Evolutionary conservation across 1,140 invertebrate genomes (phyloP).

Genomic region (Bombus sylvicola): DNA sequence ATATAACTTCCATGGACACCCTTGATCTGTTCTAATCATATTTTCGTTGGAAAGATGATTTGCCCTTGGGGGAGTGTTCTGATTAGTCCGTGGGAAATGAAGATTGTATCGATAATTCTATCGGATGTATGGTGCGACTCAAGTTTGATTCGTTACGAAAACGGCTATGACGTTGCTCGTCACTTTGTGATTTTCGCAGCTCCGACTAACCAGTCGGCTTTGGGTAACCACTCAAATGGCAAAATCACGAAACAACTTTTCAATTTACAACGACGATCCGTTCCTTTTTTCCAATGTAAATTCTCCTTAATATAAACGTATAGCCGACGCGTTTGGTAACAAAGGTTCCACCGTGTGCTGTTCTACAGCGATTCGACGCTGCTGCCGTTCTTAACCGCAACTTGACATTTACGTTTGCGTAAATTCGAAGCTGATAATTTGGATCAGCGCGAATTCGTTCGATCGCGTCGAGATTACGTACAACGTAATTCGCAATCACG

Average conservation of each 20-base stretch:
- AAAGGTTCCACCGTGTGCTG: not conserved
- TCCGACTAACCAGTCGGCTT: not conserved
- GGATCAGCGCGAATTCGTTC: not conserved
- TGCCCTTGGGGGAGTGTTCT: not conserved
- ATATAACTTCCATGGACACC: constrained; percentile 20
- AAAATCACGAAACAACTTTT: not conserved
- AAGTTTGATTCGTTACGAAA: not conserved
- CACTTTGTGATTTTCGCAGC: not conserved
- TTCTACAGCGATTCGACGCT: not conserved
- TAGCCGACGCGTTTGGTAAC: not conserved
- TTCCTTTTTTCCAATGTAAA: not conserved
- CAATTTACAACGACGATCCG: not conserved
- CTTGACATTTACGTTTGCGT: not conserved
- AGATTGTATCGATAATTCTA: constrained; percentile 21
- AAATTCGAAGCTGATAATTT: not conserved
- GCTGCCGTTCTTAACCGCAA: not conserved
- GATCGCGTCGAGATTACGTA: not conserved
- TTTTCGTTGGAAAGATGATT: not conserved
- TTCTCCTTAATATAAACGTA: not conserved
- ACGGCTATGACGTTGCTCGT: too few relatives aligned
- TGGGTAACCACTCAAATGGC: not conserved
- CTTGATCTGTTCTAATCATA: not conserved
- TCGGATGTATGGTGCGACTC: not conserved
- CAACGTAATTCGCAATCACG: not conserved
- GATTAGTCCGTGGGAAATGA: not conserved